Conservation (phyloP, 2,888 invertebrate species). For the Andrena haemorrhoa region DNA sequence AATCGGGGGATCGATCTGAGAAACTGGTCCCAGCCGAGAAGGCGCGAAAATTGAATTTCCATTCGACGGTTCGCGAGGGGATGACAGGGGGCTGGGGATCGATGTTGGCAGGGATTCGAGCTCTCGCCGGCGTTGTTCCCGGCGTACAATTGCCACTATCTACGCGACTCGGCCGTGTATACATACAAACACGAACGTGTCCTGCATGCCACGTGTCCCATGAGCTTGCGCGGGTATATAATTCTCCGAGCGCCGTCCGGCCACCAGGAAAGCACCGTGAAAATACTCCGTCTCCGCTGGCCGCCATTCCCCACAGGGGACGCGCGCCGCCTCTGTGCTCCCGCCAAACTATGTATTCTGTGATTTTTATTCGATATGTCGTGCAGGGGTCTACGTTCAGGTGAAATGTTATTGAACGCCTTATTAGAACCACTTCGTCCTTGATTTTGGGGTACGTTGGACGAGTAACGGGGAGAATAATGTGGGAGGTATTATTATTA, state of each 20-base stretch:
- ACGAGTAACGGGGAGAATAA: too few relatives aligned
- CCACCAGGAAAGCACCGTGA: constrained; percentile 44
- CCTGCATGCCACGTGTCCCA: constrained; percentile 35
- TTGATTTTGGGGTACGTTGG: too few relatives aligned
- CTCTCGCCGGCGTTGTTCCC: constrained; percentile 51
- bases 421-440: background rate
- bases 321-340: background rate
- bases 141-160: constrained; percentile 42
- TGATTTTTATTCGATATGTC: constrained; percentile 33
- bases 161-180: constrained; percentile 10
- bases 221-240: constrained; percentile 37
- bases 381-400: background rate
- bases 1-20: constrained; percentile 34
- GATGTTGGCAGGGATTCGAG: constrained; percentile 62
- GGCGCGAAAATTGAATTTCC: constrained; percentile 64
- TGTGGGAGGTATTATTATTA: too few relatives aligned
- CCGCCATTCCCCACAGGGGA: constrained; percentile 11
- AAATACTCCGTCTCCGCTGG: constrained; percentile 40
- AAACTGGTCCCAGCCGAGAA: constrained; percentile 28
- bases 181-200: constrained; percentile 38
- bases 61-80: constrained; percentile 43
- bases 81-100: constrained; percentile 57
- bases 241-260: constrained; percentile 43
- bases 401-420: background rate
- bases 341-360: background rate